Base-by-base conservation (phyloP, 1,140 invertebrate species). In the Drosophila novamexicana region DNA sequence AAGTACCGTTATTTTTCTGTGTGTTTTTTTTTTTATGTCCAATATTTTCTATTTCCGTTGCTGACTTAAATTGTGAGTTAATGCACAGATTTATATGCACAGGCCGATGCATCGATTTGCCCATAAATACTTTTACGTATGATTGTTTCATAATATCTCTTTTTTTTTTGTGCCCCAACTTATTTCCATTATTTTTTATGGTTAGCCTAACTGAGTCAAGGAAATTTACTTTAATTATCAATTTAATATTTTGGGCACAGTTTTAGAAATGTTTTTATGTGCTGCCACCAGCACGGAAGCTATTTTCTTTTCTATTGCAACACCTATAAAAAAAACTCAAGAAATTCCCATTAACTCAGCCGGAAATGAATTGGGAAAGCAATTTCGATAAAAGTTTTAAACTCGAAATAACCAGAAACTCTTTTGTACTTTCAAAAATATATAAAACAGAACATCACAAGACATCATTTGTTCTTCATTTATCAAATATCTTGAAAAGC, bases 221-320 rank as follows among this genome's bases (percentile, higher is more conserved):
- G 71, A 82, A 75, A 88, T 78, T 75, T 53, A 68, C 72, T 81
- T 81, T 88, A 82, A 86, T 86, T 75, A 73, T 67, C 52, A 37
- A 88, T 79, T 86, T 76, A 18, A 77, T 79, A 86, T 88, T 82
- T 79, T 56, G 64, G 22, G 42, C 82, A 86, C 79, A 76, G 62
- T 50, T 44, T 32, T 39, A 3, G 14, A 45, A 49, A 32, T 32
- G 8, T 12, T 58, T 18, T 58, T 42, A 57, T 58, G 22, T 18
- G 18, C 18, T 18, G 18, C 18, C 1, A 1, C 18, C 18, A 39
- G 8, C 49, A 50, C 42, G 68, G 47, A 57, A 71, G 40, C 3
- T 47, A 47, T 63, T 47, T 18, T 42, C 12, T 45, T 69, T 54
- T 47, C 12, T 9, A 39, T 44, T 22, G 22, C 22, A 22, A 2